Conservation (phyloP, 2,113 vertebrate genomes). For the Myotis davidii region DNA sequence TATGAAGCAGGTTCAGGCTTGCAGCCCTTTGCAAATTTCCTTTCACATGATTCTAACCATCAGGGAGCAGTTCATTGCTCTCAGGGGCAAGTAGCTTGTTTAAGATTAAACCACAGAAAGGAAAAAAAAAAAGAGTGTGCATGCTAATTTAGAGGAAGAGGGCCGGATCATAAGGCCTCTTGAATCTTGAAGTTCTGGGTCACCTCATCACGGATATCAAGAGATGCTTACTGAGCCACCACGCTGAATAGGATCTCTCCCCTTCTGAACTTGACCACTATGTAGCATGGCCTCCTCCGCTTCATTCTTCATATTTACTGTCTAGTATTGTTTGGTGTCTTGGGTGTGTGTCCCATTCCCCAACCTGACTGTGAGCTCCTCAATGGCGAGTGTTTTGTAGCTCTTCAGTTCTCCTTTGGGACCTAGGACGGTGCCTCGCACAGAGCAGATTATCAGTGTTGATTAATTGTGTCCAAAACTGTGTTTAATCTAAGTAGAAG, state of each 20-base stretch:
- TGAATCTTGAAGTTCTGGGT: not conserved
- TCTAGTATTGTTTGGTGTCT: not conserved
- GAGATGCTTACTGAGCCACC: not conserved
- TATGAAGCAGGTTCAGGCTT: not conserved
- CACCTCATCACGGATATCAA: not conserved
- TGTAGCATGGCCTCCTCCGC: not conserved
- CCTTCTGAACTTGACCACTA: not conserved
- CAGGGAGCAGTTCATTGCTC: not conserved
- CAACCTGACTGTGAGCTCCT: not conserved
- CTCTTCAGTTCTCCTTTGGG: not conserved
- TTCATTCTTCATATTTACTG: not conserved
- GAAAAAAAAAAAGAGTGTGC: not conserved
- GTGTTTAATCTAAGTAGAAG: not conserved
- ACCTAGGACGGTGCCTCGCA: not conserved
- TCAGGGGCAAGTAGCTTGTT: not conserved
- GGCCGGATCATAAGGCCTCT: not conserved
- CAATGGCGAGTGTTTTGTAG: not conserved
- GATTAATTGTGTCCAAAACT: not conserved
- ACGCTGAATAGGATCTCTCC: not conserved
- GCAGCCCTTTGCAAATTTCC: not conserved
- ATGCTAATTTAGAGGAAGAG: not conserved
- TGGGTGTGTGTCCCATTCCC: not conserved
- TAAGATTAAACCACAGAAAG: not conserved
- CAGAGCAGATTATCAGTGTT: not conserved
- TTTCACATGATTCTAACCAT: not conserved